Evolutionary conservation across 2,113 vertebrate species (phyloP).

Genomic region (Pachycephala philippinensis): DNA sequence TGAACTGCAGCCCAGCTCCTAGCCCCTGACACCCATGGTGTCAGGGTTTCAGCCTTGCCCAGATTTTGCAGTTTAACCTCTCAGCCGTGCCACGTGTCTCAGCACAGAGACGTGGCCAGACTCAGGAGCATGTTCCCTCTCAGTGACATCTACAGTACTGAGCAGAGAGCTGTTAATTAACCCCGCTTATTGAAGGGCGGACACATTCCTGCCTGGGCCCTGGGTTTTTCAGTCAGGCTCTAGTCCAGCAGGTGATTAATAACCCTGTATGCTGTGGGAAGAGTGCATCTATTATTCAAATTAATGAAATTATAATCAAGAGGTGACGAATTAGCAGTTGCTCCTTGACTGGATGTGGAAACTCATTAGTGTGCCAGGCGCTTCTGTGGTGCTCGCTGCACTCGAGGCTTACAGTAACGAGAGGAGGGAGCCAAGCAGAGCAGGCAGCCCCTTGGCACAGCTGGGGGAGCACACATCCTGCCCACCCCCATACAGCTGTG

Average conservation of each 20-base stretch:
- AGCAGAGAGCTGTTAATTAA: constrained; percentile 61
- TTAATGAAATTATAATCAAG: constrained; percentile 75
- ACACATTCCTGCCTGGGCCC: constrained; percentile 39
- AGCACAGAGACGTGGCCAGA: not conserved
- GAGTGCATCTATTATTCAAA: constrained; percentile 73
- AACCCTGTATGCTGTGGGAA: constrained; percentile 45
- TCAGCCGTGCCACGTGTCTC: fast-evolving
- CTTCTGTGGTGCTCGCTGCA: not conserved
- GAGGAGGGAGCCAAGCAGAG: not conserved
- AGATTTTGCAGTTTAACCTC: not conserved
- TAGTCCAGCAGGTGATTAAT: constrained; percentile 71
- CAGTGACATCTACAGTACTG: not conserved
- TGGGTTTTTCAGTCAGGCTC: constrained; percentile 65
- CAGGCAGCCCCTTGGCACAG: not conserved
- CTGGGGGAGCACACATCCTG: not conserved
- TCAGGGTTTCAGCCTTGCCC: not conserved
- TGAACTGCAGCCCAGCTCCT: not conserved
- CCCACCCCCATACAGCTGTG: not conserved
- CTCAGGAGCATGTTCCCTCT: not conserved
- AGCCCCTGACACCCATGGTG: fast-evolving
- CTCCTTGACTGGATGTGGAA: constrained; percentile 67
- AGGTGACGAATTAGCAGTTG: constrained; percentile 69
- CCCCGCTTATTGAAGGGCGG: constrained; percentile 47
- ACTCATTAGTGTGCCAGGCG: constrained; percentile 40
- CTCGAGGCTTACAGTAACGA: not conserved